A percentile compares a stretch with the other conserved stretches of the same genome.
These are phyloP conservation scores for Isichthys henryi DNA, from an alignment of 2,113 vertebrate species.

Conservation along the genomic window DNA sequence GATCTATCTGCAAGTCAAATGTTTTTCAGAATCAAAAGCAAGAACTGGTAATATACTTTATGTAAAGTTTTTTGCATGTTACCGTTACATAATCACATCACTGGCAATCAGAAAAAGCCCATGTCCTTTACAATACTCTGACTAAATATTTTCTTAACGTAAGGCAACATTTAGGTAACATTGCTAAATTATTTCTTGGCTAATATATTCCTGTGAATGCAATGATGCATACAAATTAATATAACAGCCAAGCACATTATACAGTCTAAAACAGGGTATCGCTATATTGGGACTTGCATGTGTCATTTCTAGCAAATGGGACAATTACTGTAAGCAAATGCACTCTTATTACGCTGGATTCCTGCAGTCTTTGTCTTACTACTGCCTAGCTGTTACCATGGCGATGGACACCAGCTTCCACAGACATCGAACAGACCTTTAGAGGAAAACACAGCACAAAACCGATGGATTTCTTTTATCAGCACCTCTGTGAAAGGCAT, in stretches of 20 bases:
- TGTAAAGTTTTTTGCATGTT: background rate
- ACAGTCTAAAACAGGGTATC: background rate
- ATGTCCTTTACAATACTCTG: conserved; percentile 6
- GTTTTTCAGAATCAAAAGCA: background rate
- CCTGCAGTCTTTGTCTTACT: conserved; percentile 18
- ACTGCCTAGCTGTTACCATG: conserved; percentile 35
- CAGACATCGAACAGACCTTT: conserved; percentile 25
- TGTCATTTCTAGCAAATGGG: conserved; percentile 13
- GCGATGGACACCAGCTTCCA: conserved; percentile 24
- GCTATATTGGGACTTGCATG: conserved; percentile 8
- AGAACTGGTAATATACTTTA: background rate
- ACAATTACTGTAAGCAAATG: conserved; percentile 21
- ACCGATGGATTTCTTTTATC: conserved; percentile 41
- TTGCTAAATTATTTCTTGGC: conserved; percentile 1
- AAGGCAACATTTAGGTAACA: background rate
- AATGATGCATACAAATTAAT: background rate
- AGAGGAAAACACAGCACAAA: conserved; percentile 29
- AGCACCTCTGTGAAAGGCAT: conserved; percentile 36
- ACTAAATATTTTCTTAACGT: conserved; percentile 5
- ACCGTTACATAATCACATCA: background rate
- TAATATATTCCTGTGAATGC: conserved; percentile 9
- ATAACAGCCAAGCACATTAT: background rate
- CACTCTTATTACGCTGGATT: conserved; percentile 21
- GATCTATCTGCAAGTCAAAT: conserved; percentile 6
- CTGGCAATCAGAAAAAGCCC: background rate